Base-by-base conservation (phyloP, 2,888 invertebrate genomes). In the Pediacus dermestoides region DNA sequence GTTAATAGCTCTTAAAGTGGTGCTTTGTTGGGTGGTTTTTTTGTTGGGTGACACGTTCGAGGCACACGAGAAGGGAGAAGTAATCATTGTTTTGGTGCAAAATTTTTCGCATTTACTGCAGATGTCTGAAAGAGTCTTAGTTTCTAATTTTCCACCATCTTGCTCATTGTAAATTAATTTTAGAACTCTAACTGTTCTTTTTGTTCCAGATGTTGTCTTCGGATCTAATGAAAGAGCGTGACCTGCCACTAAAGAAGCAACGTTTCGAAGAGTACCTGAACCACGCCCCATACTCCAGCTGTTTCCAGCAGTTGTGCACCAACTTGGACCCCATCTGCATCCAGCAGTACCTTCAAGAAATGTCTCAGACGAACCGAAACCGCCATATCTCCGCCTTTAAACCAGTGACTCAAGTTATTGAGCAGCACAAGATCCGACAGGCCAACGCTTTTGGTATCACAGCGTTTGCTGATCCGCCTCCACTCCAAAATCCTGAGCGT, bases 401-500 rank as follows among this genome's bases (percentile, higher is more conserved):
- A 50, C 81, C 82, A 1, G 81, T 82, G 6, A 52, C 52, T 7
- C 64, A 61, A 32, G 56, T 55, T 25, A 55, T 63, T 25, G 61
- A 64, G 44, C 65, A 67, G 30, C 55, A 60, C 16, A 66, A 66
- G 44, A 53, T 64, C 4, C 50, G 62, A 40, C 59, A 61, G 35
- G 59, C 58, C 18, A 53, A 46, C 7, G 55, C 58, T 8, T 37
- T 57, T 25, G 53, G 50, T 15, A 50, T 44, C 34, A 80, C 58
- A 10, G 42, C 55, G 32, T 60, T 60, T 4, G 47, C 61, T 2
- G 85, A 85, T 54, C 85, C 91, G 34, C 92, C 92, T 9, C 80
- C 64, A 4, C 72, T 92, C 42, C 85, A 90, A 63, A 85, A 91
- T 70, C 91, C 92, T 0, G 90, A 91, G 64, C 74, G 88, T 16